A percentile compares a stretch with the other conserved stretches of the same genome.
Conservation (phyloP, 2,113 vertebrate genomes). For the Paracanthobrama guichenoti region DNA sequence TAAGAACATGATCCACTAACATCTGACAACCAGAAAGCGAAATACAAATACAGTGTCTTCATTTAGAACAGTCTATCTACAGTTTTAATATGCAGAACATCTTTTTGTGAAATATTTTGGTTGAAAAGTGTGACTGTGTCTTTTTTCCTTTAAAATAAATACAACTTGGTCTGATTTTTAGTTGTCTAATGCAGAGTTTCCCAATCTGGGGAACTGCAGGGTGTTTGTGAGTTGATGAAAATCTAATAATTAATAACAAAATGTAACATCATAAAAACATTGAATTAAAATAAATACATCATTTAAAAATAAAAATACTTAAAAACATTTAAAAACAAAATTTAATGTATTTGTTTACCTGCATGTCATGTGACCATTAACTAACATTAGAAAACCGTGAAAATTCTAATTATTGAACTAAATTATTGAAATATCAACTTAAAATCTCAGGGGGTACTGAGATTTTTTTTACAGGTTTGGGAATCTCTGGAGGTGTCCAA, state of each 20-base stretch:
- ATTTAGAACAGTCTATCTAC: too few relatives aligned
- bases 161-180: too few relatives aligned
- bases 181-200: too few relatives aligned
- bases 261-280: not conserved
- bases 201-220: not conserved
- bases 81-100: too few relatives aligned
- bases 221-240: not conserved
- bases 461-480: too few relatives aligned
- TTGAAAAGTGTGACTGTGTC: too few relatives aligned
- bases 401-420: not conserved
- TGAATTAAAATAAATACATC: not conserved
- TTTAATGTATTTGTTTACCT: not conserved
- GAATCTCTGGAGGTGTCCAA: not conserved
- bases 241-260: not conserved
- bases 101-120: too few relatives aligned
- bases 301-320: not conserved
- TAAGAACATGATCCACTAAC: too few relatives aligned
- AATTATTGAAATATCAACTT: not conserved
- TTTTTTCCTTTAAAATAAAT: too few relatives aligned
- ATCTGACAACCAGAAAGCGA: too few relatives aligned
- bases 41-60: too few relatives aligned
- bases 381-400: not conserved
- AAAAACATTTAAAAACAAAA: not conserved
- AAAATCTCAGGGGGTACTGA: too few relatives aligned
- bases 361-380: not conserved